Conservation (phyloP, 2,888 invertebrate genomes). For the Aspidiotus rigidus region DNA sequence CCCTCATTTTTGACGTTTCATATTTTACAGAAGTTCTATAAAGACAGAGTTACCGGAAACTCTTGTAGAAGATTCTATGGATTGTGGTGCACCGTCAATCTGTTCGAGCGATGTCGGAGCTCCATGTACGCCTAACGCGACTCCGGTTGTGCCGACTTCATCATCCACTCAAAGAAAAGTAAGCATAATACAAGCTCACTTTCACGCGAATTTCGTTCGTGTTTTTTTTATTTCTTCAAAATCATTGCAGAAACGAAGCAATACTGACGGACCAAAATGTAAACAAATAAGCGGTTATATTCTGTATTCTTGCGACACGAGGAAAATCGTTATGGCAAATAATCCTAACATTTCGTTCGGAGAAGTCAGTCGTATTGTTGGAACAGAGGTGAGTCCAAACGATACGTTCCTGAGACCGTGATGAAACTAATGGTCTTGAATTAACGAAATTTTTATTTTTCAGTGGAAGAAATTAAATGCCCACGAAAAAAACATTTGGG, state of each 20-base stretch:
- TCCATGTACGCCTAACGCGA: constrained; percentile 43
- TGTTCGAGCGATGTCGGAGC: constrained; percentile 66
- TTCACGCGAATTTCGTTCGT: background rate
- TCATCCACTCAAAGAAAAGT: constrained; percentile 13
- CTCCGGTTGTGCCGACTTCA: constrained; percentile 22
- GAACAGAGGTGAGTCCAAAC: constrained; percentile 51
- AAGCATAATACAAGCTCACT: background rate
- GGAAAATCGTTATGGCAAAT: constrained; percentile 82
- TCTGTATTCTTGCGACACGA: constrained; percentile 90
- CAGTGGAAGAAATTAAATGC: constrained; percentile 90
- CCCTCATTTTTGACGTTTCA: background rate
- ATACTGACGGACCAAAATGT: constrained; percentile 37
- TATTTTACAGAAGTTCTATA: background rate
- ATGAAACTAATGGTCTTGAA: too few species aligned
- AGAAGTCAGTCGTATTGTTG: constrained; percentile 64
- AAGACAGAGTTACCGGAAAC: constrained; percentile 40
- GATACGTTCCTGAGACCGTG: too few species aligned
- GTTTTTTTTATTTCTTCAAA: background rate
- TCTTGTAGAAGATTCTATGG: constrained; percentile 68
- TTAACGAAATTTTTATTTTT: constrained; percentile 34
- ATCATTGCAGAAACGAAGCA: constrained; percentile 22
- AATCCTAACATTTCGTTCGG: constrained; percentile 94
- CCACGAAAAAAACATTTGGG: constrained; percentile 84
- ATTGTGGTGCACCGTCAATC: constrained; percentile 68
- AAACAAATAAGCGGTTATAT: constrained; percentile 93